Base-by-base conservation (phyloP, 1,140 invertebrate species). In the Platyscapa corneri region DNA sequence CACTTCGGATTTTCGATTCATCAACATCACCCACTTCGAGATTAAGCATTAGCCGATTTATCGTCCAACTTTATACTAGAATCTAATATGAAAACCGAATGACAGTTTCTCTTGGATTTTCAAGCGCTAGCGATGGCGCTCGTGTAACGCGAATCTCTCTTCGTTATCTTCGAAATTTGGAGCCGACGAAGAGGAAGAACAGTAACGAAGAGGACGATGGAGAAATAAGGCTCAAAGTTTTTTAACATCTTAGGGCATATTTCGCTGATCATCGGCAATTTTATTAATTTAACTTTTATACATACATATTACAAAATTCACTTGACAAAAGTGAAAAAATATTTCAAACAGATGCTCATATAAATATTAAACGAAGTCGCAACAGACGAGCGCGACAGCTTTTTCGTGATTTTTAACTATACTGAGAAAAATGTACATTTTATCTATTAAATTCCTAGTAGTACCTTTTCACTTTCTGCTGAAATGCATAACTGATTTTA, bases 71-170 rank as follows among this genome's bases (percentile, higher is more conserved):
- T 49, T 67, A 34, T 72, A 18, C 42, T 27, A 32, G 18, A 64
- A 65, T 64, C 67, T 72, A 60, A 75, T 83, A 83, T 83, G 75
- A 75, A 83, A 75, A 75, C 32, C 53, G 18, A 34, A 23, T 14
- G 46, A 77, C n/a, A 46, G 2, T 34, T 49, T 53, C 16, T 27
- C 53, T 27, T 53, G 27, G 3, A 3, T 60, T 60, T 10, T 60
- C 56, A 10, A 23, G 10, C 5, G 23, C 5, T 7, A 14, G 27
- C 3, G 56, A 60, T 60, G 27, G 27, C 23, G 27, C 20, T 60
- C 76, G 53, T 49, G 53, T 37, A 37, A 64, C 53, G 30, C 34
- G 46, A 76, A 76, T 53, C n/a, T 20, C 27, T 18, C 20, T 27
- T 60, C 56, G 23, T 60, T 27, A 30, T 34, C 10, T 46, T 53